A percentile compares a stretch with the other conserved stretches of the same genome.
Conservation (phyloP, 2,797 vertebrate genomes). For the Pelochelys cantorii region DNA sequence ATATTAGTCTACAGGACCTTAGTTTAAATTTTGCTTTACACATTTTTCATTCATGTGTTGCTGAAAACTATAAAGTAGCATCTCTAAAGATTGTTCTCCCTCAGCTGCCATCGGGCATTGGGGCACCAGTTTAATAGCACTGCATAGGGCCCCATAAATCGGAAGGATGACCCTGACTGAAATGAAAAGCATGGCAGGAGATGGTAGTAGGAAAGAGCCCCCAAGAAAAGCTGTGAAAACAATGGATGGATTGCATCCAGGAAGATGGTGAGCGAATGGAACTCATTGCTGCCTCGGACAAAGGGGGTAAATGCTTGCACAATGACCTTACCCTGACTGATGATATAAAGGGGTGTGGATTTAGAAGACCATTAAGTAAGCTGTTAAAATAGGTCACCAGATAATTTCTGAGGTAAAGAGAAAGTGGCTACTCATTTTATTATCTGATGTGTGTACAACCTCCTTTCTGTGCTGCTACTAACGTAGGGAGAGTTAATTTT, state of each 20-base stretch:
- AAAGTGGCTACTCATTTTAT: background rate
- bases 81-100: too few relatives aligned
- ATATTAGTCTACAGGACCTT: too few relatives aligned
- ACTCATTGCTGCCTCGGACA: background rate
- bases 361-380: background rate
- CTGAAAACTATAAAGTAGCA: too few relatives aligned
- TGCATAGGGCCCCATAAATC: too few relatives aligned
- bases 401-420: background rate
- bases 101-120: too few relatives aligned
- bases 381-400: background rate
- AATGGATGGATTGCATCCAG: background rate
- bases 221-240: background rate
- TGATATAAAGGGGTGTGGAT: background rate
- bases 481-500: background rate
- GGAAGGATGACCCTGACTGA: too few relatives aligned
- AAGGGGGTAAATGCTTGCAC: background rate
- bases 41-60: too few relatives aligned
- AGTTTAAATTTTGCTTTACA: too few relatives aligned
- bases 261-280: background rate
- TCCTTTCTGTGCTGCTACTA: background rate
- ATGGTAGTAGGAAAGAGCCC: background rate
- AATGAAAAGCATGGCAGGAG: background rate
- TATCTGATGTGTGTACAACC: background rate
- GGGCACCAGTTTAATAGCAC: too few relatives aligned
- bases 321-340: background rate